These are phyloP conservation scores for Drosophila insularis DNA, from an alignment of 1,140 invertebrate species.

Conservation along the genomic window DNA sequence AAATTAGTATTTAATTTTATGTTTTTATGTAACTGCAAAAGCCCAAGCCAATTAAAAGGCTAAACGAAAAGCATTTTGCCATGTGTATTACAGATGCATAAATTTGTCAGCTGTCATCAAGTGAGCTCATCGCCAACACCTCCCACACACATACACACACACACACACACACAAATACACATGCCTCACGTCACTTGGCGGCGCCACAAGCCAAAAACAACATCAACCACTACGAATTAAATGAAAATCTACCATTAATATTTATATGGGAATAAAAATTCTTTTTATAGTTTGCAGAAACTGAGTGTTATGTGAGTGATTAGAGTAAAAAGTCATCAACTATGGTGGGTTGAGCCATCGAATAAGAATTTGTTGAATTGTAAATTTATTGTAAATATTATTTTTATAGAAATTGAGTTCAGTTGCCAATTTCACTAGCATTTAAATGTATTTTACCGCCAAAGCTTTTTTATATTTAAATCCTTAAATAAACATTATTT, in stretches of 20 bases:
- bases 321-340: not conserved
- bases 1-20: constrained; percentile 7
- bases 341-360: no score
- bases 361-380: no score
- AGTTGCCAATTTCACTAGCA: no score
- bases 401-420: no score
- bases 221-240: not conserved
- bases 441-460: no score
- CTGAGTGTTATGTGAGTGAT: not conserved
- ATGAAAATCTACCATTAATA: constrained; percentile 7
- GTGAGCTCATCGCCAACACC: constrained; percentile 18
- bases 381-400: no score
- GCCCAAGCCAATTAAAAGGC: constrained; percentile 52
- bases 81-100: constrained; percentile 49
- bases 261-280: not conserved
- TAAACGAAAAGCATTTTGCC: constrained; percentile 26
- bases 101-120: constrained; percentile 67
- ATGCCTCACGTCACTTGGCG: constrained; percentile 24
- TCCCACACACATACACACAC: constrained; percentile 19
- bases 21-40: constrained; percentile 32
- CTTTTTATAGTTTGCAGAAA: not conserved
- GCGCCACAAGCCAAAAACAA: constrained; percentile 1
- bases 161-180: constrained; percentile 18
- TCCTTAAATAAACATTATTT: no score
- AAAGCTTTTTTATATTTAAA: no score